Conservation (phyloP, 1,140 invertebrate genomes). For the Paralvinella palmiformis region DNA sequence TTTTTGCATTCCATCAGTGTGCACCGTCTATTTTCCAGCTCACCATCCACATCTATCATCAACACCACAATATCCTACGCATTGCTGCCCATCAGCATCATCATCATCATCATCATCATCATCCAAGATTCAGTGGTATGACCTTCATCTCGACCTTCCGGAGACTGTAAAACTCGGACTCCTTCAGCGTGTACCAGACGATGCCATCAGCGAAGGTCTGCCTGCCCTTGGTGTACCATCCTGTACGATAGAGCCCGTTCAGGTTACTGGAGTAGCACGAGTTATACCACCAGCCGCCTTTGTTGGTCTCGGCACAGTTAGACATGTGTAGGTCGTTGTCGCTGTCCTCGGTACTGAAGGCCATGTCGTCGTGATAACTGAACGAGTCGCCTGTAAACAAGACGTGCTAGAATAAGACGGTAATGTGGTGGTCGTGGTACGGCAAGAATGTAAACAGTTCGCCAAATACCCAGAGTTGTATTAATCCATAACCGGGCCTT, state of each 20-base stretch:
- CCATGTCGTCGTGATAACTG: constrained; percentile 56
- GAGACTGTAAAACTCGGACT: constrained; percentile 53
- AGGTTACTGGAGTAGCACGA: constrained; percentile 60
- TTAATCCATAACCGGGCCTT: too few relatives aligned
- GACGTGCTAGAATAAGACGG: too few relatives aligned
- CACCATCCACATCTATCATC: too few relatives aligned
- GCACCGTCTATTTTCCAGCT: too few relatives aligned
- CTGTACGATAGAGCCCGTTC: constrained; percentile 56
- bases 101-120: too few relatives aligned
- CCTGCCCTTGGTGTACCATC: constrained; percentile 32
- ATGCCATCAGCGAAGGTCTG: constrained; percentile 51
- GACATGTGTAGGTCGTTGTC: constrained; percentile 59
- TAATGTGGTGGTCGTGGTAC: too few relatives aligned
- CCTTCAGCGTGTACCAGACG: constrained; percentile 59
- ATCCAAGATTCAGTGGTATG: constrained; percentile 31
- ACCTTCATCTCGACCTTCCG: constrained; percentile 54
- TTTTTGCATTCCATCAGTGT: too few relatives aligned
- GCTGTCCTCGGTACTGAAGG: constrained; percentile 59
- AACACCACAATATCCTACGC: too few relatives aligned
- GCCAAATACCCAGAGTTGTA: too few relatives aligned
- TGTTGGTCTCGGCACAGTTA: constrained; percentile 60
- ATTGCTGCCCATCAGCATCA: too few relatives aligned
- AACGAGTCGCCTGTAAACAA: constrained; percentile 54
- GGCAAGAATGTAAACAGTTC: too few relatives aligned
- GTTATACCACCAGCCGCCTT: constrained; percentile 62